Evolutionary conservation across 2,888 invertebrate genomes (phyloP).

Genomic region (Lacanobia oleracea): DNA sequence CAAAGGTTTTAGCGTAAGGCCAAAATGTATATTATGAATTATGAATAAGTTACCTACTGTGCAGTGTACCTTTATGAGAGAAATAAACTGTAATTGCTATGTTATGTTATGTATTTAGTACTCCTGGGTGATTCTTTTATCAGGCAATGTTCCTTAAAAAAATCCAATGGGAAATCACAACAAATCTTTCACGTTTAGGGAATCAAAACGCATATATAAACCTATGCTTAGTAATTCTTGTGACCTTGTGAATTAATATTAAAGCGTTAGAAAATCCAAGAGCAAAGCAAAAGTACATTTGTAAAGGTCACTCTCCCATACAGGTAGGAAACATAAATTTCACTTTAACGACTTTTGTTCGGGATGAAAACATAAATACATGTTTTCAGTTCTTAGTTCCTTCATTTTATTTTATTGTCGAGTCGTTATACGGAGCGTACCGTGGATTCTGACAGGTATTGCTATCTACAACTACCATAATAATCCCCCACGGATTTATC

Average conservation of each 20-base stretch:
- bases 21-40: too few relatives aligned
- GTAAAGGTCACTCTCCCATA: constrained; percentile 27
- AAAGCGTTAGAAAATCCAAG: constrained; percentile 5
- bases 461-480: neutral
- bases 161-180: neutral
- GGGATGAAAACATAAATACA: constrained; percentile 27
- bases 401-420: constrained; percentile 9
- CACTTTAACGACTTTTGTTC: constrained; percentile 31
- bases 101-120: too few relatives aligned
- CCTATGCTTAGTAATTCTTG: neutral
- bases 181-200: neutral
- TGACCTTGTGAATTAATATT: constrained; percentile 16
- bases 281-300: neutral
- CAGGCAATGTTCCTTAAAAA: neutral
- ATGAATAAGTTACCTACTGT: too few relatives aligned
- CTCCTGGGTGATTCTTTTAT: neutral
- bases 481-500: neutral
- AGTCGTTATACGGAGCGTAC: constrained; percentile 7
- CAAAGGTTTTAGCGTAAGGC: too few relatives aligned
- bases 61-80: too few relatives aligned
- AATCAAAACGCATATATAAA: neutral
- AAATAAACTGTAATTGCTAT: too few relatives aligned
- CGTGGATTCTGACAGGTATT: constrained; percentile 14
- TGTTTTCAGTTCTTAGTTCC: constrained; percentile 17
- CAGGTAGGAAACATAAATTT: constrained; percentile 38